These are phyloP conservation scores for Perizoma affinitatum DNA, from an alignment of 2,888 invertebrate species.

Conservation along the genomic window DNA sequence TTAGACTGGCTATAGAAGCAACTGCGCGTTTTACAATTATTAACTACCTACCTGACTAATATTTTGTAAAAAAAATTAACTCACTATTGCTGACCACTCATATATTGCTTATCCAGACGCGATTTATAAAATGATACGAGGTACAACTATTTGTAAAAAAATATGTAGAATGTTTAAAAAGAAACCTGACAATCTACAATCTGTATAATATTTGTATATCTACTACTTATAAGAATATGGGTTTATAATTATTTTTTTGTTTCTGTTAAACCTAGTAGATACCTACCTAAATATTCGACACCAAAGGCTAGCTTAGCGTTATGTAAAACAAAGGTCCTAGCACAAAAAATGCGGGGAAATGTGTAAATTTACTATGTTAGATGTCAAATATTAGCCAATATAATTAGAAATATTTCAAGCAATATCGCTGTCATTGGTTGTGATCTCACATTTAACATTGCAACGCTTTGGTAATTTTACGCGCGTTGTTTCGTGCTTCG, in stretches of 20 bases:
- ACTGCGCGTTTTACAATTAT: conserved; percentile 38
- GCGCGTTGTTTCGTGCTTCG: no score
- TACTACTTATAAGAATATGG: conserved; percentile 67
- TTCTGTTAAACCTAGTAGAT: no score
- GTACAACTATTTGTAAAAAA: conserved; percentile 16
- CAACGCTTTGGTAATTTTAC: no score
- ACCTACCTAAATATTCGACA: conserved; percentile 3
- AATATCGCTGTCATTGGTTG: no score
- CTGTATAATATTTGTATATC: conserved; percentile 56
- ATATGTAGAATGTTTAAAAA: conserved; percentile 25
- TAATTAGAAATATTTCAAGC: no score
- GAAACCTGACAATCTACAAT: conserved; percentile 59
- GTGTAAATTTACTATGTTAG: no score
- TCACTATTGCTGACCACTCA: no score
- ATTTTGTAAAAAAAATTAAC: no score
- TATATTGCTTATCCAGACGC: no score
- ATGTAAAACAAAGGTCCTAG: background rate
- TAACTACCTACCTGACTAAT: background rate
- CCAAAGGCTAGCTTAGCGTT: conserved; percentile 22
- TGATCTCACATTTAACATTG: no score
- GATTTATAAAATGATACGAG: background rate
- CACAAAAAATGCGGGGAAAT: no score
- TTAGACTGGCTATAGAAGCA: conserved; percentile 45
- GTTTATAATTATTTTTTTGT: conserved; percentile 39
- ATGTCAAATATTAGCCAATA: no score